Conservation (phyloP, 2,888 invertebrate genomes). For the Macrostomum cliftonense region DNA sequence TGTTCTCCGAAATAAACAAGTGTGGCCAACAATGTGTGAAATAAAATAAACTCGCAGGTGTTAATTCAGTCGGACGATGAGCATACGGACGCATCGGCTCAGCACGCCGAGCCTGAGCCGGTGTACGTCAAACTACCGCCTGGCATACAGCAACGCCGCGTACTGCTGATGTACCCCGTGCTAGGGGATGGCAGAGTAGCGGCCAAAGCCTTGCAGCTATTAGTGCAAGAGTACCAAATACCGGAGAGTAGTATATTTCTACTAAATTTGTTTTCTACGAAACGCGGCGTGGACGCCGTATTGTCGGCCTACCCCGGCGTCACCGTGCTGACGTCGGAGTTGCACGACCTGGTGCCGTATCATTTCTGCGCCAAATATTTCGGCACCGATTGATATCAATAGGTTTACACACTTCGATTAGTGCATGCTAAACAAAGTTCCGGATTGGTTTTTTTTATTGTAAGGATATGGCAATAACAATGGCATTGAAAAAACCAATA, state of each 20-base stretch:
- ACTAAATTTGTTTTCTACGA: slow-evolving; percentile 92
- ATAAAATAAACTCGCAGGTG: too few relatives aligned
- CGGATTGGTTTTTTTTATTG: too few relatives aligned
- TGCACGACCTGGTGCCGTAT: slow-evolving; percentile 80
- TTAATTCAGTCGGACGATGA: slow-evolving; percentile 85
- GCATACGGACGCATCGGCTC: slow-evolving; percentile 5
- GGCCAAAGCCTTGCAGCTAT: slow-evolving; percentile 70
- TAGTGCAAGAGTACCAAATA: slow-evolving; percentile 71
- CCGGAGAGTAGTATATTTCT: slow-evolving; percentile 79
- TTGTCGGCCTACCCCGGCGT: slow-evolving; percentile 42
- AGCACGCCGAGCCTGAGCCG: slow-evolving; percentile 79
- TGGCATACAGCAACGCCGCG: slow-evolving; percentile 66
- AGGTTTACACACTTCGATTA: too few relatives aligned
- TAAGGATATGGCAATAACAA: too few relatives aligned
- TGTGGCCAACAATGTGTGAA: too few relatives aligned
- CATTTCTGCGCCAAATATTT: slow-evolving; percentile 97
- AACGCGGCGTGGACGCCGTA: slow-evolving; percentile 40
- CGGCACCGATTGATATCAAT: slow-evolving; percentile 74
- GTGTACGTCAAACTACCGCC: slow-evolving; percentile 91
- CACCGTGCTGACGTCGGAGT: slow-evolving; percentile 83
- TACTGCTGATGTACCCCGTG: slow-evolving; percentile 90
- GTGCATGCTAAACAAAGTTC: too few relatives aligned
- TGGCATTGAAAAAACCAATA: too few relatives aligned
- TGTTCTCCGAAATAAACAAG: too few relatives aligned
- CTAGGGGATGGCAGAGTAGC: slow-evolving; percentile 91